Percentiles rank a stretch among this genome's conserved stretches.
phyloP scores from a whole-genome alignment of 2,888 invertebrate species.

The Aphelenchoides bicaudatus region DNA sequence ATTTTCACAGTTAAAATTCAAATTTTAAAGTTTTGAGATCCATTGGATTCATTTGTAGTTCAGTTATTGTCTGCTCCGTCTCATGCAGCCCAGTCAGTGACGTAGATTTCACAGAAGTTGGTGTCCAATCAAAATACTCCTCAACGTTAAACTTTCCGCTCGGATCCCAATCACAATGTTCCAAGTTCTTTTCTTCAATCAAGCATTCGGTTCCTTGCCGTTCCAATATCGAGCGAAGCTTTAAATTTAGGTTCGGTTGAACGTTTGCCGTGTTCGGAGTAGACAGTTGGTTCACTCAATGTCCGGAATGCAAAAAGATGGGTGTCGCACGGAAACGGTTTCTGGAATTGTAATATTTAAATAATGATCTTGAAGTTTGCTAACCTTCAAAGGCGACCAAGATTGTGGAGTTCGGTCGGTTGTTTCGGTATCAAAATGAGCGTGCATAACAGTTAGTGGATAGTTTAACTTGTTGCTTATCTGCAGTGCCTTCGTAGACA shows the following conservation, averaged over 20 bases:
- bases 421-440: slow-evolving; percentile 28
- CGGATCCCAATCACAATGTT: too few species aligned
- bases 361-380: too few species aligned
- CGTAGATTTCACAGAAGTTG: not conserved
- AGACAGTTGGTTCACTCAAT: slow-evolving; percentile 27
- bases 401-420: not conserved
- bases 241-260: slow-evolving; percentile 20
- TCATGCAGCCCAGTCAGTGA: slow-evolving; percentile 1
- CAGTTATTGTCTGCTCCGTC: not conserved
- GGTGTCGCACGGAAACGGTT: slow-evolving; percentile 40
- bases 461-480: slow-evolving; percentile 47
- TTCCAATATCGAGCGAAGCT: slow-evolving; percentile 47
- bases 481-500: slow-evolving; percentile 39
- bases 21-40: slow-evolving; percentile 1
- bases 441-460: slow-evolving; percentile 37
- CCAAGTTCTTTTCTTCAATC: too few species aligned
- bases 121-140: not conserved
- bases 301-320: slow-evolving; percentile 40
- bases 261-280: slow-evolving; percentile 22
- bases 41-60: not conserved
- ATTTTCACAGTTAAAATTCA: too few species aligned
- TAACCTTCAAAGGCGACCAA: slow-evolving; percentile 12
- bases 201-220: slow-evolving; percentile 49
- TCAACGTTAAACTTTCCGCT: not conserved
- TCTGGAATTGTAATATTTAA: too few species aligned